Base-by-base conservation (phyloP, 2,113 vertebrate species). In the Mormyrus lacerda region DNA sequence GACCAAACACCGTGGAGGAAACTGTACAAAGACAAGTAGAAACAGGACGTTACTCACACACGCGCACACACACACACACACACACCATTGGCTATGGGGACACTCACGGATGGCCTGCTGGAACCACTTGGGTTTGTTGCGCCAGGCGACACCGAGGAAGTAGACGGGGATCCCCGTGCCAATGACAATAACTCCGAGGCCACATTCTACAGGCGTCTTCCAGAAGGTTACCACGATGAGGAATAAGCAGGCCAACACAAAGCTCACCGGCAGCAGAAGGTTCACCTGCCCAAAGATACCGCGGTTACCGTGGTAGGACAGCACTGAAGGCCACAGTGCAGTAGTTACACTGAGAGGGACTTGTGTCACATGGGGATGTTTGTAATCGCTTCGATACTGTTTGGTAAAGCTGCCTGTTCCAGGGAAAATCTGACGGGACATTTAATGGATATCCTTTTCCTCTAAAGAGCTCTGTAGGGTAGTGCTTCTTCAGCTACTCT, bases 181-280 rank as follows among this genome's bases (percentile, higher is more conserved):
- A 90, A 98, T 97, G 94, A 99, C 99, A 88, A 93, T 94, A 9
- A 99, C 98, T 91, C 98, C 98, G 0, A 98, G 97, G 1, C 91
- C 97, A 0, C 98, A 99, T 88, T 99, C 98, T 44, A 85, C 21
- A 0, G 98, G 98, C 0, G 98, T 99, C 93, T 97, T 98, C 97
- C 97, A 98, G 95, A 99, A 95, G 73, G 98, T 99, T 50, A 99
- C 97, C 0, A 96, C 95, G 0, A 99, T 99, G 88, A 99, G 97
- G 93, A 99, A 99, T 15, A 99, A 89, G 93, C 98, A 99, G 89
- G 98, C 98, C 90, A 99, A 94, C 91, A 97, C 97, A 91, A 99
- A 99, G 50, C 95, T 96, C n/a, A 97, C 48, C 0, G 98, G 98
- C 89, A 99, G 94, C 53, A 94, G 88, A 88, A 99, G 93, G 91